Evolutionary conservation across 2,888 invertebrate genomes (phyloP), one percentile per base, ranked within the genome.

Genomic region (Pyralis farinalis): DNA sequence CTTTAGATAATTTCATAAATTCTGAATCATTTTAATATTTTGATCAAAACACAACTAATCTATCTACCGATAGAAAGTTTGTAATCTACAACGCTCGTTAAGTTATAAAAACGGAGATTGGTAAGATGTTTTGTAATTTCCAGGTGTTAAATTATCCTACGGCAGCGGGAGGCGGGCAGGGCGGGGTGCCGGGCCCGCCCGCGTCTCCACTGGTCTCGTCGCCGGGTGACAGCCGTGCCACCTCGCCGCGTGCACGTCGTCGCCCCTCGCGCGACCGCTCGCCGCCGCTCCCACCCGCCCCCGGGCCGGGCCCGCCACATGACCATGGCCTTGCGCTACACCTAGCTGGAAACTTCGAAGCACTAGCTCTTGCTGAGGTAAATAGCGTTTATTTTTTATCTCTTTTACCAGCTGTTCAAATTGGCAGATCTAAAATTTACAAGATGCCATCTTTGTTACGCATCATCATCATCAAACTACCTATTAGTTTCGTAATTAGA

Each of bases 181-280:
- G 7, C 44, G 46, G 25, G 46, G 44, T 8, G 55, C 28, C 27
- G 1, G 27, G 63, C 0, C 73, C 72, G 51, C 91, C 94, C 37
- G 81, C 92, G 47, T 94, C 95, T 35, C 94, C 95, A 7, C 91
- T 94, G 74, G 91, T 94, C 68, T 93, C 94, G 37, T 95, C 96
- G 32, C 95, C 96, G 33, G 93, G 94, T 46, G 94, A 94, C 69
- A 95, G 95, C 60, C 91, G 94, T 59, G 91, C 94, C 37, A 90
- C 91, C 25, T 94, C 94, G 37, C 94, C 94, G 3, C 91, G 90
- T 51, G 74, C 91, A n/a, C 72, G 81, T 1, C 79, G 78, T 37
- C 80, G 91, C 58, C 74, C 83, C 58, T 91, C 90, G 41, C 89
- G 87, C 51, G 82, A 79, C 45, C 85, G 86, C 45, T 83, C 86